Base-by-base conservation (phyloP, 1,140 invertebrate species). In the Zaprionus davidi region DNA sequence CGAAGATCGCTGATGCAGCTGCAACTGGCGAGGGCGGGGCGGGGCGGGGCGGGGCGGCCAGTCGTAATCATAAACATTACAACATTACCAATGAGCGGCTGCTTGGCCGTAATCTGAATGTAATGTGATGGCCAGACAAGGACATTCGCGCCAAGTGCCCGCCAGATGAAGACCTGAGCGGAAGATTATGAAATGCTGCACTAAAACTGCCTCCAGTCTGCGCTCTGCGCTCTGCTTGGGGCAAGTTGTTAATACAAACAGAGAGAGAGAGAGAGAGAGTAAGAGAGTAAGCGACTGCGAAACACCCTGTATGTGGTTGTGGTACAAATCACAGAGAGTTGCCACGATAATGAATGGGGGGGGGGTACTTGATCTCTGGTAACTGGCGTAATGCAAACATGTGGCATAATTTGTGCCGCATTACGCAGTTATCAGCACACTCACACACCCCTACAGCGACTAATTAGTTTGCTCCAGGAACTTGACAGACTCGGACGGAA, bases 41-140 rank as follows among this genome's bases (percentile, higher is more conserved):
- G 1, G 20, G 20, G n/a, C n/a, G n/a, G n/a, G n/a, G n/a, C n/a
- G 20, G 20, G 20, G 1, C 75, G 72, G 72, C n/a, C 44, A 55
- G 72, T 26, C 79, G 68, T 86, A 82, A 86, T 72, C 82, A 79
- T 86, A 87, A 86, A 72, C 71, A 34, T 38, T 58, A 69, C 38
- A 86, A 72, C 71, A 34, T 38, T 58, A 69, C 38, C 63, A 74
- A 69, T 69, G 71, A 63, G 67, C 67, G 58, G 44, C 38, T 70
- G 72, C 60, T 51, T 44, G 78, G 78, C 70, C 77, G 81, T 84
- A 84, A 84, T 84, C 73, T 73, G 77, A 84, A 84, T 77, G 81
- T 84, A 78, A 84, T 84, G 70, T 81, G 74, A 78, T 84, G 73
- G 69, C 81, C 73, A 81, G 68, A 81, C 80, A 83, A 84, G 67